Evolutionary conservation across 2,797 vertebrate genomes (phyloP), one percentile per base, ranked within the genome.

Genomic region (Eidolon dupreanum): DNA sequence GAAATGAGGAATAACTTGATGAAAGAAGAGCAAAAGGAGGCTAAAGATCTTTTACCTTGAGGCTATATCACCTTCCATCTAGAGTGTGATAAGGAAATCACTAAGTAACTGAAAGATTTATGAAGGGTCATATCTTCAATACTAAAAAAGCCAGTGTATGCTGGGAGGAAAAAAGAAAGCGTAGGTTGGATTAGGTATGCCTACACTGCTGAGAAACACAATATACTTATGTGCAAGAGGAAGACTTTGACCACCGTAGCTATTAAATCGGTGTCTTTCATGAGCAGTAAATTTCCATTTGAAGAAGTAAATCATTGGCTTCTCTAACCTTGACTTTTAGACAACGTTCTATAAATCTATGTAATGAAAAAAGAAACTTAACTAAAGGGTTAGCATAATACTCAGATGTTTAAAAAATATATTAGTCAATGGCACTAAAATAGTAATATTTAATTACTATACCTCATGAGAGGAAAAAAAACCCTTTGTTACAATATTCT

Each of bases 341-440:
- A 97, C 92, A 96, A 97, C 41, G 94, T 88, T 93, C 55, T 90
- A 73, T 65, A 93, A 96, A 87, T 75, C 93, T 26, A 87, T 3
- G 57, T 1, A 2, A 93, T 93, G 89, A 96, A 97, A 97, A 90
- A 78, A 97, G 88, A 97, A 95, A 97, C 90, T 87, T 97, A 88
- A 97, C 87, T 96, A 46, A 81, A 94, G 33, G 33, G 65, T 94
- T 71, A 95, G 78, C 63, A 11, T 41, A 98, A 82, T 74, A 77
- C 75, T 63, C 70, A 82, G 57, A 19, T 85, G 59, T 92, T 71
- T 61, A 68, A 88, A 91, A 96, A 96, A 16, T 94, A 75, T 93
- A 96, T 97, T 98, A 95, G 65, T 94, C 74, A 97, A 97, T 53
- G 33, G 57, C 82, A 97, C 88, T 96, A 93, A 97, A 98, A 97